Percentiles rank a stretch among this genome's conserved stretches.
Conservation (phyloP, 2,797 vertebrate species). For the Menidia menidia region DNA sequence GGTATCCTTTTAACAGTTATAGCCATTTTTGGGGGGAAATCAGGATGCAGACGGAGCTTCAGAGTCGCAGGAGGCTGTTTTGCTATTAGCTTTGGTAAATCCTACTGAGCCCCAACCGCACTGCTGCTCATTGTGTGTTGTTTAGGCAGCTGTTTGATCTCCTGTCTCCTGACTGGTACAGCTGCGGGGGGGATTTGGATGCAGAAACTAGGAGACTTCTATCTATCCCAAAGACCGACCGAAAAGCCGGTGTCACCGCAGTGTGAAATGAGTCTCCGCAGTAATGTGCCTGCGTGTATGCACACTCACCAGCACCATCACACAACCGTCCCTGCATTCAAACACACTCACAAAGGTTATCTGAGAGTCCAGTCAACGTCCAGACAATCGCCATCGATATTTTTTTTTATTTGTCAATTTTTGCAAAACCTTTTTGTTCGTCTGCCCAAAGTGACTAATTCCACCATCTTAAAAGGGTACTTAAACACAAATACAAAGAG, state of each 20-base stretch:
- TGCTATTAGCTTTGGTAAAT: conserved; percentile 51
- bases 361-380: conserved; percentile 34
- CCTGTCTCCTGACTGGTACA: conserved; percentile 52
- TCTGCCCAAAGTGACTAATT: conserved; percentile 47
- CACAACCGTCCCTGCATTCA: conserved; percentile 34
- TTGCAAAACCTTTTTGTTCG: conserved; percentile 42
- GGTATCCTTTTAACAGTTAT: conserved; percentile 5
- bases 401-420: conserved; percentile 48
- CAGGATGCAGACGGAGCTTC: conserved; percentile 41
- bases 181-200: conserved; percentile 54
- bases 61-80: conserved; percentile 57
- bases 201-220: conserved; percentile 37
- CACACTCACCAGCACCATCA: conserved; percentile 17
- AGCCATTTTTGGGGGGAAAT: conserved; percentile 33
- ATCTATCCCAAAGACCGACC: conserved; percentile 45
- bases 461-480: conserved; percentile 48
- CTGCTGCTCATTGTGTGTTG: conserved; percentile 34
- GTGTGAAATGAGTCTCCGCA: conserved; percentile 18
- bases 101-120: conserved; percentile 51
- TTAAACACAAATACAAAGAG: conserved; percentile 63
- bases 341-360: conserved; percentile 33
- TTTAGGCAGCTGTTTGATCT: conserved; percentile 69
- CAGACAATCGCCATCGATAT: conserved; percentile 37
- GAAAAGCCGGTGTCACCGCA: conserved; percentile 37
- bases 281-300: conserved; percentile 12